A percentile compares a stretch with the other conserved stretches of the same genome.
phyloP scores from a whole-genome alignment of 2,113 vertebrate genomes.

The Cinclus cinclus region DNA sequence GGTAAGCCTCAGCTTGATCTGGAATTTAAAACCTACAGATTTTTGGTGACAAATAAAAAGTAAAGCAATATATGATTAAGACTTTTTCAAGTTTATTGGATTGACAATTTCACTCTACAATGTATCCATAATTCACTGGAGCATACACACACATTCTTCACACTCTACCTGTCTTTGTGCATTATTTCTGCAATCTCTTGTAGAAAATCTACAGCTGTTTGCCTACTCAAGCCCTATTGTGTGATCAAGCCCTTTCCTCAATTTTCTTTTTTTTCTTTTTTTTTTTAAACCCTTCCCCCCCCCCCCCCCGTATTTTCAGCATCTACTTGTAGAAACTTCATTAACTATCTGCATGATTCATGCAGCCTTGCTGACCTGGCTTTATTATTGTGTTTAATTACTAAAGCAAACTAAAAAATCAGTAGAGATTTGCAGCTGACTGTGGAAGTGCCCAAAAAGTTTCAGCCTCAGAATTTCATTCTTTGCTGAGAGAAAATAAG shows the following conservation, averaged over 20 bases:
- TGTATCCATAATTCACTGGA: not conserved
- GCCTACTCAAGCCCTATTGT: not conserved
- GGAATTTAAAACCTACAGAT: not conserved
- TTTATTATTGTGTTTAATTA: not conserved
- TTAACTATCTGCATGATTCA: not conserved
- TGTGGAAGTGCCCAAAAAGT: not conserved
- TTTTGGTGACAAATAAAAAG: not conserved
- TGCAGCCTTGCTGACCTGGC: not conserved
- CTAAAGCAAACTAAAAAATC: not conserved
- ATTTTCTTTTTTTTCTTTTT: not conserved
- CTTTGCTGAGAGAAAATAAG: not conserved
- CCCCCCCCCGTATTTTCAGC: rapidly evolving
- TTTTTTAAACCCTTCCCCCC: rapidly evolving
- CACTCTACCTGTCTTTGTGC: not conserved
- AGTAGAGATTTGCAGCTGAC: not conserved
- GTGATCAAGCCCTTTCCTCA: not conserved
- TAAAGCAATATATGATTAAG: not conserved
- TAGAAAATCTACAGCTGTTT: not conserved
- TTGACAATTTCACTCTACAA: not conserved
- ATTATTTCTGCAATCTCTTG: not conserved
- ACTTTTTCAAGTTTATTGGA: not conserved
- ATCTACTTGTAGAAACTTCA: not conserved
- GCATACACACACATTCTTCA: not conserved
- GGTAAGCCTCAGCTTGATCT: not conserved
- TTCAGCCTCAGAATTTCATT: not conserved